Base-by-base conservation (phyloP, 2,888 invertebrate genomes). In the Venusia cambrica region DNA sequence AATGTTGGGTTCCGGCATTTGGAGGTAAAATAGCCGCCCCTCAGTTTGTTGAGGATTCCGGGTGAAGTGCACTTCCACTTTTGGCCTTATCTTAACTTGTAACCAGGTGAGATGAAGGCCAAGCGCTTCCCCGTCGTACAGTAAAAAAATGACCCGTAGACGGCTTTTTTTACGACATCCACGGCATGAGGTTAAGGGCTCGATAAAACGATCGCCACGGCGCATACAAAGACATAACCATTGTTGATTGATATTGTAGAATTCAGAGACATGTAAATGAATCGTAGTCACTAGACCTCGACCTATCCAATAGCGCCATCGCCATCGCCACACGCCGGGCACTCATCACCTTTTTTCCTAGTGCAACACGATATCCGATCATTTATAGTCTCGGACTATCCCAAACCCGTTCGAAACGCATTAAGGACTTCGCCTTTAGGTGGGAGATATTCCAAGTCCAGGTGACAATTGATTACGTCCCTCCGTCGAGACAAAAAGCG, bases 391-490 rank as follows among this genome's bases (percentile, higher is more conserved):
- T 60, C 56, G 57, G 58, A 54, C 70, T 67, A 70, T 75, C 62
- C 65, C 51, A 79, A 83, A 84, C 83, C 72, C 67, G 84, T 84
- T 84, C 66, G 53, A 64, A 77, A 78, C 74, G 69, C 71, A 73
- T 74, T 66, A 66, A 65, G 72, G 64, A 73, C 73, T 65, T 71
- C 57, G 63, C 65, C 65, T 68, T 73, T 62, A 71, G 75, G 67
- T 73, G 73, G 72, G 73, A 76, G 74, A 80, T 77, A 73, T 74
- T 70, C 68, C 62, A 70, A 64, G 54, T 54, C 61, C 65, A 77
- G 74, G 87, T 80, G 83, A 85, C 84, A 83, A 85, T 83, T 84
- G 85, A 84, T 83, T 77, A 73, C 67, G 71, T 73, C 64, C 62
- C 66, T 67, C 32, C 58, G 61, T 55, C 62, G 60, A 70, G 72